Percentiles rank a stretch among this genome's conserved stretches.
Evolutionary conservation across 37 sponge, comb jelly and placozoan genomes (phyloP).

Genomic region (Chondrilla cf. caribensis): DNA sequence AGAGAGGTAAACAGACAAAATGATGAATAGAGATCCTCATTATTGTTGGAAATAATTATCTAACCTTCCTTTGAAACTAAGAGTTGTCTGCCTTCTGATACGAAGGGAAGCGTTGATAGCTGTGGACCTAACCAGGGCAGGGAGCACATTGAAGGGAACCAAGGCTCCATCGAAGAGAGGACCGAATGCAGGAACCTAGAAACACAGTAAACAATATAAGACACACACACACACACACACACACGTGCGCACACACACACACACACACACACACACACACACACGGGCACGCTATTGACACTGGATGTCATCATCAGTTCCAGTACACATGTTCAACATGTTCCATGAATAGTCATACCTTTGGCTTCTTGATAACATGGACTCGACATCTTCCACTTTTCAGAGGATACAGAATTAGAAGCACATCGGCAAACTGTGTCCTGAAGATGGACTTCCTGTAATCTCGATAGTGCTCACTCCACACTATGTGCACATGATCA

Average conservation of each 20-base stretch:
- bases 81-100: conserved; percentile 13
- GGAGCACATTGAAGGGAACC: conserved; percentile 61
- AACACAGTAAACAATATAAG: neutral
- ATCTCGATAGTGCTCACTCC: conserved; percentile 98
- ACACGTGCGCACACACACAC: conserved; percentile 13
- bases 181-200: conserved; percentile 82
- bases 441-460: conserved; percentile 84
- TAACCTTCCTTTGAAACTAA: conserved; percentile 11
- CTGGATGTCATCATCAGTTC: neutral
- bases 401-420: conserved; percentile 92
- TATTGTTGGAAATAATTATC: neutral
- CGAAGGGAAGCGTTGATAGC: conserved; percentile 79
- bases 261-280: neutral
- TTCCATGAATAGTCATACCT: neutral
- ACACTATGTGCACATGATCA: conserved; percentile 94
- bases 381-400: conserved; percentile 70
- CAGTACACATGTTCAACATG: no score
- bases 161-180: conserved; percentile 97
- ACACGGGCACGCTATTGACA: neutral
- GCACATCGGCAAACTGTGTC: conserved; percentile 89
- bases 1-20: neutral
- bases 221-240: conserved; percentile 20
- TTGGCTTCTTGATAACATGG: conserved; percentile 75
- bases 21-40: neutral
- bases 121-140: conserved; percentile 87